These are phyloP conservation scores for Formicarius rufipectus DNA, from an alignment of 2,113 vertebrate genomes.

Conservation along the genomic window DNA sequence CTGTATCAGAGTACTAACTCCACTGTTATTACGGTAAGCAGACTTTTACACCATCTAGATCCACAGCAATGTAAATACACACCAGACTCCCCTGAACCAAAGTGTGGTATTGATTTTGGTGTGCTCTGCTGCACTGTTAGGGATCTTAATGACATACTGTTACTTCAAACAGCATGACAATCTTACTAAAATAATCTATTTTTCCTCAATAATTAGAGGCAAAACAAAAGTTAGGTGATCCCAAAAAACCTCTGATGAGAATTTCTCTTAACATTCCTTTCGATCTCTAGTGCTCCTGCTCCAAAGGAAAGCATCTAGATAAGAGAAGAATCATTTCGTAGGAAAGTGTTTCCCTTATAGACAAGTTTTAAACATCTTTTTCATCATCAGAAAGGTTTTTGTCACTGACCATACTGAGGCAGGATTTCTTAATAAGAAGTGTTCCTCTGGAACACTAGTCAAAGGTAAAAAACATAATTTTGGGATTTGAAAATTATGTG, in stretches of 20 bases:
- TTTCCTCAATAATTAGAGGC: background rate
- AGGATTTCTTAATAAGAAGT: no score
- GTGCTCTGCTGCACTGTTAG: background rate
- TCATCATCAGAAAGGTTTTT: background rate
- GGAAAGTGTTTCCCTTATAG: background rate
- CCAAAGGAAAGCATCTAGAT: background rate
- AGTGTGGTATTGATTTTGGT: conserved; percentile 1
- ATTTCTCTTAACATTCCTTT: background rate
- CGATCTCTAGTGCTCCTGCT: background rate
- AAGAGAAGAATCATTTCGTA: background rate
- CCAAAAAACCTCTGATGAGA: background rate
- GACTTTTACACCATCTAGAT: background rate
- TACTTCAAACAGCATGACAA: conserved; percentile 1
- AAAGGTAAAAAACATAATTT: background rate
- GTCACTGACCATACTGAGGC: background rate
- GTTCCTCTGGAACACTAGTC: background rate
- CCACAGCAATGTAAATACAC: background rate
- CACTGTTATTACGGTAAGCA: background rate
- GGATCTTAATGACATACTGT: background rate
- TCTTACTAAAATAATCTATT: background rate
- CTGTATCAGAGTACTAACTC: background rate
- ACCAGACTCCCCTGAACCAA: background rate
- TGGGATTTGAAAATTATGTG: background rate
- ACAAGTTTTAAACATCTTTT: background rate
- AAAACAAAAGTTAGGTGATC: background rate